These are phyloP conservation scores for Liposcelis brunnea DNA, from an alignment of 2,888 invertebrate species.

Conservation along the genomic window DNA sequence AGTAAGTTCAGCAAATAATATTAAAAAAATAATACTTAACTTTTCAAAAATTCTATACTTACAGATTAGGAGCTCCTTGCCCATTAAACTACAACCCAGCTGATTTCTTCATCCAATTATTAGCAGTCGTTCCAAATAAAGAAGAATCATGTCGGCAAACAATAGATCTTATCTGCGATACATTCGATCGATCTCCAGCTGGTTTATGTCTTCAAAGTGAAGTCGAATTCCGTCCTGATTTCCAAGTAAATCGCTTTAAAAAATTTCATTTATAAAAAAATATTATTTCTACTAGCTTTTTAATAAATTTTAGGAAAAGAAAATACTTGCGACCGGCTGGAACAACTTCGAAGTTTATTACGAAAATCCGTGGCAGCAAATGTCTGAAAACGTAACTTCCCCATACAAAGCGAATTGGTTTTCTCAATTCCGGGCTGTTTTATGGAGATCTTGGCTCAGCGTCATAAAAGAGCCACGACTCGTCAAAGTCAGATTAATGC, in stretches of 20 bases:
- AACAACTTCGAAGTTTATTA: neutral
- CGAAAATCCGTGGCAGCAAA: slow-evolving; percentile 8
- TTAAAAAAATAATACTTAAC: neutral
- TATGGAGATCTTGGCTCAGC: slow-evolving; percentile 81
- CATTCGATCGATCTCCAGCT: slow-evolving; percentile 45
- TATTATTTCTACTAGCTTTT: slow-evolving; percentile 4
- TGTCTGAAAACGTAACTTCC: slow-evolving; percentile 19
- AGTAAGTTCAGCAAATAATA: slow-evolving; percentile 34
- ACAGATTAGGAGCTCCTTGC: slow-evolving; percentile 61
- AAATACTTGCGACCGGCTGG: slow-evolving; percentile 10
- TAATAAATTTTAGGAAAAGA: no score
- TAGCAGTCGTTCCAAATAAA: slow-evolving; percentile 70
- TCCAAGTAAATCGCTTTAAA: slow-evolving; percentile 15
- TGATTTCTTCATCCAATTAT: slow-evolving; percentile 78
- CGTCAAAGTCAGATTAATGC: slow-evolving; percentile 70
- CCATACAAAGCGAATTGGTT: slow-evolving; percentile 76
- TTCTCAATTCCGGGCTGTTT: slow-evolving; percentile 71
- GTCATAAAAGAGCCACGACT: slow-evolving; percentile 80
- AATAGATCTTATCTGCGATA: slow-evolving; percentile 61
- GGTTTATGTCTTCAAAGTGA: slow-evolving; percentile 42
- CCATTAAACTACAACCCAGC: slow-evolving; percentile 88
- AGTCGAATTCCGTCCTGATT: slow-evolving; percentile 27
- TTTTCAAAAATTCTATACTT: slow-evolving; percentile 11
- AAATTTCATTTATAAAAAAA: slow-evolving; percentile 3
- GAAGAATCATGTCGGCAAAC: slow-evolving; percentile 65